Conservation (phyloP, 2,113 vertebrate species). For the Cyanistes caeruleus region DNA sequence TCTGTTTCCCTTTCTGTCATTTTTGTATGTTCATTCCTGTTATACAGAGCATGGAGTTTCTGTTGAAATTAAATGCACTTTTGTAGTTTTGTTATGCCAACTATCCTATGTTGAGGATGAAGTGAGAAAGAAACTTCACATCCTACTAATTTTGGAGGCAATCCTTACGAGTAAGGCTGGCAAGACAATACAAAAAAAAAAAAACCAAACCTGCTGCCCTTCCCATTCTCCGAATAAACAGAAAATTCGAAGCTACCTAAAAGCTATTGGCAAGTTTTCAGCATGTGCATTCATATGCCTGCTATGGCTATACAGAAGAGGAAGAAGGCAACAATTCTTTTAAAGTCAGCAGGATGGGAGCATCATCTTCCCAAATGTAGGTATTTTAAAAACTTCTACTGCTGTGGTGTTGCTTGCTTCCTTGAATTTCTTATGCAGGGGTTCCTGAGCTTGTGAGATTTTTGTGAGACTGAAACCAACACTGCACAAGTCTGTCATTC, state of each 20-base stretch:
- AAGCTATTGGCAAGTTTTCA: background rate
- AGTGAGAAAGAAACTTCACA: background rate
- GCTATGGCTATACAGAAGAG: background rate
- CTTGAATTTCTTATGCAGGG: background rate
- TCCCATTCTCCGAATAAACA: background rate
- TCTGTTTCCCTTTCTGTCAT: background rate
- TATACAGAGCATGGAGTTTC: background rate
- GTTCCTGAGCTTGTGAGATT: background rate
- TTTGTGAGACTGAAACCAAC: background rate
- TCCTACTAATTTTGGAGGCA: background rate
- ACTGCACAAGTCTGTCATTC: background rate
- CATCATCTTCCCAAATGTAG: background rate
- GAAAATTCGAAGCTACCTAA: background rate
- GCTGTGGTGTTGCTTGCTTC: background rate
- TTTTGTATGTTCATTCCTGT: background rate
- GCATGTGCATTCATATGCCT: background rate
- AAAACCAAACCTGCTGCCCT: background rate
- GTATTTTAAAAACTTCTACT: background rate
- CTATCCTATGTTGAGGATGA: background rate
- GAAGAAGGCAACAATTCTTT: background rate
- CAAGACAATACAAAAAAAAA: background rate
- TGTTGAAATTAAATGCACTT: background rate
- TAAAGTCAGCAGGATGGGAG: background rate
- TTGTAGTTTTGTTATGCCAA: rapidly evolving
- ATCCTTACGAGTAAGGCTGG: background rate